Conservation (phyloP, 2,113 vertebrate genomes). For the Bambusicola thoracicus region DNA sequence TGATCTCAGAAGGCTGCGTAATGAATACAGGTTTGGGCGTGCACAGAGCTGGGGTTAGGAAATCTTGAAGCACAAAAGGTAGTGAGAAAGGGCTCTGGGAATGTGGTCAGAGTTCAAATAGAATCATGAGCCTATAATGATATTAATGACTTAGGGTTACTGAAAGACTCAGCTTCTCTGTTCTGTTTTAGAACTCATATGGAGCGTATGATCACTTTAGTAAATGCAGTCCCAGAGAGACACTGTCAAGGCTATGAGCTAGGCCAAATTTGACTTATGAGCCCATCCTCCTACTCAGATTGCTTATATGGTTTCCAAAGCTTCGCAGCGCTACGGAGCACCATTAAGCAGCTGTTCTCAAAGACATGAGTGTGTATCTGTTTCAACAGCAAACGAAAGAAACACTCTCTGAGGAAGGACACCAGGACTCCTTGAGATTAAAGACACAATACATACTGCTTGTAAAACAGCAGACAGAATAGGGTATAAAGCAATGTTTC, state of each 20-base stretch:
- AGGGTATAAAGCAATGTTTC: not conserved
- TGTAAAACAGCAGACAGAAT: not conserved
- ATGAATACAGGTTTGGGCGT: constrained; percentile 5
- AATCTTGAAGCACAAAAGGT: not conserved
- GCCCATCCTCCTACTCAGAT: not conserved
- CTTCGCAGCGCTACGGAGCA: not conserved
- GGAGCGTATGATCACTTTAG: not conserved
- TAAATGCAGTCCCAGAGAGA: not conserved
- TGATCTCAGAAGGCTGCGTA: not conserved
- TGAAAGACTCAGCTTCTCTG: not conserved
- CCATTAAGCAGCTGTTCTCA: not conserved
- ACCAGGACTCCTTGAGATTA: not conserved
- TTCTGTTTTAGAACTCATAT: not conserved
- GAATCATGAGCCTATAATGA: not conserved
- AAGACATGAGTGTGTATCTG: constrained; percentile 17
- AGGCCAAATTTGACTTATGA: constrained; percentile 18
- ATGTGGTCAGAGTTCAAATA: not conserved
- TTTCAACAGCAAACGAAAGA: constrained; percentile 2
- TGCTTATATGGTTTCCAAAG: not conserved
- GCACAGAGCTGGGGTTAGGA: constrained; percentile 12
- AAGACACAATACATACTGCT: rapidly evolving
- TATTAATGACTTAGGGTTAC: not conserved
- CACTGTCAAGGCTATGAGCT: not conserved
- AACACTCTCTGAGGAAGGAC: not conserved
- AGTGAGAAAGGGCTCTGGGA: not conserved